These are phyloP conservation scores for Oenanthe oenanthe DNA, from an alignment of 2,113 vertebrate species.

Conservation along the genomic window DNA sequence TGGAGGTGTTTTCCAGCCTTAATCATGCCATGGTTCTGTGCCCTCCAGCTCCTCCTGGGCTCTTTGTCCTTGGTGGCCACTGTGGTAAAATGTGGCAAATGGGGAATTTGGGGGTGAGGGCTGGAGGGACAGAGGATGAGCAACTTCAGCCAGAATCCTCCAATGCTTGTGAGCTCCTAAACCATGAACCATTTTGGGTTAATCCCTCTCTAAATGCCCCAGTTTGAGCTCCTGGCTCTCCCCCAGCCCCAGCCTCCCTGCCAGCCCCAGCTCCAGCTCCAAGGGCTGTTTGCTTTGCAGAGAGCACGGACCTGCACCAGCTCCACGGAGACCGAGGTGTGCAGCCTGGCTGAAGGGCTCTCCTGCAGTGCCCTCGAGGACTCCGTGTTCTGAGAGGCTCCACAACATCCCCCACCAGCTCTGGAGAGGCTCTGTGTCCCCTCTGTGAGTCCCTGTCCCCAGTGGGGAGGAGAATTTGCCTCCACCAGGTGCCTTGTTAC, in stretches of 20 bases:
- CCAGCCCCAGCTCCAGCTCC: neutral
- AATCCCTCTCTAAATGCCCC: neutral
- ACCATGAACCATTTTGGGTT: accelerated
- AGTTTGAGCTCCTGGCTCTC: accelerated
- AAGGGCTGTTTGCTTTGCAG: neutral
- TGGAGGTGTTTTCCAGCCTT: neutral
- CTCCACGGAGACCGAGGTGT: neutral
- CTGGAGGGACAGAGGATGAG: neutral
- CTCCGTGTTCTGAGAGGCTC: constrained; percentile 9
- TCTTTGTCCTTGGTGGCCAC: neutral
- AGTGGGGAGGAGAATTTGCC: accelerated
- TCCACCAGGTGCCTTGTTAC: neutral
- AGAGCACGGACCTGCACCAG: constrained; percentile 39
- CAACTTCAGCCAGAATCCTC: neutral
- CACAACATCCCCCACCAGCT: accelerated
- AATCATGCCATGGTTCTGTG: neutral
- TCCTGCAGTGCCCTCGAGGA: neutral
- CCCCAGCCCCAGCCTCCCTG: neutral
- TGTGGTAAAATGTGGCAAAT: neutral
- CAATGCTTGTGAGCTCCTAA: neutral
- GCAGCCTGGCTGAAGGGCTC: neutral
- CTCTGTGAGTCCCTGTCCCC: accelerated
- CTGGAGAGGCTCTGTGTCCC: neutral
- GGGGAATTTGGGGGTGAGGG: neutral
- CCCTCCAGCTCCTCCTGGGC: neutral